A percentile compares a stretch with the other conserved stretches of the same genome.
These are phyloP conservation scores for Beaufortia kweichowensis DNA, from an alignment of 2,113 vertebrate genomes.

Conservation along the genomic window DNA sequence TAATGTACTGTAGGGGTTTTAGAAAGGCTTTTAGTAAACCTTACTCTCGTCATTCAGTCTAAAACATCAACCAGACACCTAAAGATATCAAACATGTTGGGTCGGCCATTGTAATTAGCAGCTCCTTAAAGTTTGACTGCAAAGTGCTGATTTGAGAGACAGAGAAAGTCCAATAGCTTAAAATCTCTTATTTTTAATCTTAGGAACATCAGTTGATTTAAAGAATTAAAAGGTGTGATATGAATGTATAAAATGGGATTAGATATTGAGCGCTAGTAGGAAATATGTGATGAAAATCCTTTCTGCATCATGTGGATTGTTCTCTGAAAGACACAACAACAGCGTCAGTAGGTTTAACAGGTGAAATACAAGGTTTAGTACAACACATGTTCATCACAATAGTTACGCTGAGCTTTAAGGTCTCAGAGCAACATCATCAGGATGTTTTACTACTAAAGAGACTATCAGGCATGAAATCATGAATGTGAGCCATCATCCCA, in stretches of 20 bases:
- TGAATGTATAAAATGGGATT: slow-evolving; percentile 14
- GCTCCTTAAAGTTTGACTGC: too few relatives aligned
- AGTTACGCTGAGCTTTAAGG: slow-evolving; percentile 1
- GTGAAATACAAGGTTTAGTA: not conserved
- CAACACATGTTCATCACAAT: not conserved
- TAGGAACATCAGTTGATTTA: slow-evolving; percentile 10
- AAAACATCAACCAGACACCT: not conserved
- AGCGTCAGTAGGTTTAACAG: slow-evolving; percentile 35
- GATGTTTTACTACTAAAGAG: slow-evolving; percentile 7
- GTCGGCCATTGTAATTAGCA: not conserved
- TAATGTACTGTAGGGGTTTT: not conserved
- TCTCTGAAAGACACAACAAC: slow-evolving; percentile 28
- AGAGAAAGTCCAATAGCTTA: not conserved
- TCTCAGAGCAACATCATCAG: slow-evolving; percentile 8
- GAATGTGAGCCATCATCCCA: not conserved
- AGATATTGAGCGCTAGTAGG: slow-evolving; percentile 20
- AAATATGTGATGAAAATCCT: slow-evolving; percentile 20
- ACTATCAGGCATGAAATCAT: not conserved
- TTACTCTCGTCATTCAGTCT: not conserved
- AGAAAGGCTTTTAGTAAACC: not conserved
- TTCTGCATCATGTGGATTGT: slow-evolving; percentile 14
- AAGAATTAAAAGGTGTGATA: slow-evolving; percentile 31
- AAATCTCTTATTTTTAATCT: not conserved
- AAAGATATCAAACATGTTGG: not conserved
- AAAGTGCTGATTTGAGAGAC: too few relatives aligned